phyloP scores from a whole-genome alignment of 2,797 vertebrate species.

The Sebastes paucispinis region DNA sequence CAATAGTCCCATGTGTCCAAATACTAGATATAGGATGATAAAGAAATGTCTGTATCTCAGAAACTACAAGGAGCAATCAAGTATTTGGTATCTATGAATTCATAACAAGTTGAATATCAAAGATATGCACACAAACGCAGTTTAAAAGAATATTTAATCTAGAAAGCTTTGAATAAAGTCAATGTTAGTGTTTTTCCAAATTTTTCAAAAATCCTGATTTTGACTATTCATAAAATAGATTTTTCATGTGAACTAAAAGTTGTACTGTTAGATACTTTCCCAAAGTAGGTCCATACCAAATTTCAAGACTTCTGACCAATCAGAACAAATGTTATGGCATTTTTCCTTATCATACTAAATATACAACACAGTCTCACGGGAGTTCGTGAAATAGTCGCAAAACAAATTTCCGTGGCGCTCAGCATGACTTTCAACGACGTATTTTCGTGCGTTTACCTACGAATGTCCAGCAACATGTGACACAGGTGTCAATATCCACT shows the following conservation, averaged over 20 bases:
- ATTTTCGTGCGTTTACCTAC: not conserved
- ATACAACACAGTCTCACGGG: not conserved
- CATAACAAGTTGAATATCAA: no score
- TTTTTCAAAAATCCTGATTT: not conserved
- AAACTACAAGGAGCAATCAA: no score
- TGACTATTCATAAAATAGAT: not conserved
- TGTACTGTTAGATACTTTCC: not conserved
- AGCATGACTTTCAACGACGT: no score
- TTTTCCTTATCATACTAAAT: not conserved
- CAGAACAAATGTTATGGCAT: not conserved
- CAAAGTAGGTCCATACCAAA: not conserved
- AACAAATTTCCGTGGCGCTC: no score
- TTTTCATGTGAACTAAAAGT: not conserved
- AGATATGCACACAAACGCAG: no score
- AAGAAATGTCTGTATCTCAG: no score
- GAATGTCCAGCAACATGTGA: not conserved
- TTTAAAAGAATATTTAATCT: no score
- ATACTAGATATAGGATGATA: no score
- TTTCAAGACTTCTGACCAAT: not conserved
- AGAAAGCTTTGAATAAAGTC: not conserved
- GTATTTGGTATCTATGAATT: no score
- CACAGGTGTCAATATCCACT: not conserved
- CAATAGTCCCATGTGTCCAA: no score
- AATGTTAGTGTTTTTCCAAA: not conserved
- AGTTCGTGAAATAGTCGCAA: no score